Percentiles rank a stretch among this genome's conserved stretches.
These are phyloP conservation scores for Notocelia uddmanniana DNA, from an alignment of 2,888 invertebrate genomes.

Conservation along the genomic window DNA sequence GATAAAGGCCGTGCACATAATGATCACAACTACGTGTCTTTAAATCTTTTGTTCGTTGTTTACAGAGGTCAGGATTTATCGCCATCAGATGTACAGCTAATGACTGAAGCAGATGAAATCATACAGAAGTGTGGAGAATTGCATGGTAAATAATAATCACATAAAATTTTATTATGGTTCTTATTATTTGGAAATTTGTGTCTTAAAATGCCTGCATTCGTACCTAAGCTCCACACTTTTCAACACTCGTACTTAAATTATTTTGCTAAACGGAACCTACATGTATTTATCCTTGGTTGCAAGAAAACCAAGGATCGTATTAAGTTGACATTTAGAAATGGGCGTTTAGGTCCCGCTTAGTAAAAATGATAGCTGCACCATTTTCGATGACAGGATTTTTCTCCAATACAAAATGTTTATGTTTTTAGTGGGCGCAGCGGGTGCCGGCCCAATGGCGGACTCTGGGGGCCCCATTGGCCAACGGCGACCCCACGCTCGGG, in stretches of 20 bases:
- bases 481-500: constrained; percentile 64
- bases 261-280: too few relatives aligned
- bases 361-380: too few relatives aligned
- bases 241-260: too few relatives aligned
- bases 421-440: constrained; percentile 50
- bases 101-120: constrained; percentile 78
- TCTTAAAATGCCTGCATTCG: neutral
- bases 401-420: neutral
- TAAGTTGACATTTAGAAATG: too few relatives aligned
- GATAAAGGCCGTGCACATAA: too few relatives aligned
- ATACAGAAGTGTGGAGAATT: constrained; percentile 74
- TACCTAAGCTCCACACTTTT: too few relatives aligned
- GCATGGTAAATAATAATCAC: constrained; percentile 59
- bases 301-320: too few relatives aligned
- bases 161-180: neutral
- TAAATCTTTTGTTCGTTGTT: neutral
- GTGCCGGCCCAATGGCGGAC: constrained; percentile 57
- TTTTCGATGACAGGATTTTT: neutral
- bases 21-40: too few relatives aligned
- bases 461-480: constrained; percentile 52
- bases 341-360: too few relatives aligned
- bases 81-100: constrained; percentile 66
- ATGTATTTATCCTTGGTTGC: too few relatives aligned
- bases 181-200: neutral
- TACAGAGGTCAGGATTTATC: constrained; percentile 68